Evolutionary conservation across 2,797 vertebrate species (phyloP).

Genomic region (Rhadinocentrus ornatus): DNA sequence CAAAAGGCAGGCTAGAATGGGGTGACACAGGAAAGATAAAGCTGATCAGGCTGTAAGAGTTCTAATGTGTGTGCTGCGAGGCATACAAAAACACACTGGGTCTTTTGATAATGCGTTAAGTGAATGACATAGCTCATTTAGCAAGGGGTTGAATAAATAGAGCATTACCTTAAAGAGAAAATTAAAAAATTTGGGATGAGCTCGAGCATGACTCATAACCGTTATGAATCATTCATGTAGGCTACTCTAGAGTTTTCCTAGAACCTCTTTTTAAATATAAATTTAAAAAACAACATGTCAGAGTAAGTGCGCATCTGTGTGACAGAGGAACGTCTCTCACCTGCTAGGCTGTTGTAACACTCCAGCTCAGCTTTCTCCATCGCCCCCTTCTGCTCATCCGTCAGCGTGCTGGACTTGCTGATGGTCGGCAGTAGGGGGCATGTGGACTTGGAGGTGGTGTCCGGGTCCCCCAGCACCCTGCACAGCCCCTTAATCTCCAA

Average conservation of each 20-base stretch:
- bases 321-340: constrained; percentile 71
- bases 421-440: constrained; percentile 70
- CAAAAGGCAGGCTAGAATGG: constrained; percentile 89
- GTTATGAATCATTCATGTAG: constrained; percentile 69
- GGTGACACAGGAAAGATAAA: not conserved
- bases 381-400: constrained; percentile 92
- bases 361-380: constrained; percentile 95
- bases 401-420: constrained; percentile 82
- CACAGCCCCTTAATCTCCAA: constrained; percentile 96
- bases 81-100: not conserved
- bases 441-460: constrained; percentile 79
- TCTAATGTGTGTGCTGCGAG: not conserved
- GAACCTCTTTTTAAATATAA: constrained; percentile 12
- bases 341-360: constrained; percentile 98
- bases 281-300: constrained; percentile 11
- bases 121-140: constrained; percentile 9
- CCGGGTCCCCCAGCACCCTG: constrained; percentile 85
- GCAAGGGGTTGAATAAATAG: not conserved
- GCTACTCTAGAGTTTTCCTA: constrained; percentile 47
- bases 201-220: constrained; percentile 66
- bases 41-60: not conserved
- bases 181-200: constrained; percentile 51
- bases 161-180: constrained; percentile 3
- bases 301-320: constrained; percentile 22
- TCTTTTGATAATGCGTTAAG: not conserved